Evolutionary conservation across 2,797 vertebrate species (phyloP).

Genomic region (Cuniculus paca): DNA sequence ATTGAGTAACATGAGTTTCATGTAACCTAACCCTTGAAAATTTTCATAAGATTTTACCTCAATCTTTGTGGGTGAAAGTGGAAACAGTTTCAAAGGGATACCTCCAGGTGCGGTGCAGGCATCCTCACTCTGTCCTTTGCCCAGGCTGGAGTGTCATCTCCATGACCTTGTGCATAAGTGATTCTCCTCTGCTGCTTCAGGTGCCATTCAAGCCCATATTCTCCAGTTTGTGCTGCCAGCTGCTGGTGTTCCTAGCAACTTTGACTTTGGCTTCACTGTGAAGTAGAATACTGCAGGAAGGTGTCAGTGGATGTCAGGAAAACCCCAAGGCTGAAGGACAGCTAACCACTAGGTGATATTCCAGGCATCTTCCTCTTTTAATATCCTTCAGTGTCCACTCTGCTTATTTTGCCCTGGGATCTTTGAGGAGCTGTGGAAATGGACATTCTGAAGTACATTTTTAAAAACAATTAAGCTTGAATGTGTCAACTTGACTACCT

Average conservation of each 20-base stretch:
- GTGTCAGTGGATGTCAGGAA: neutral
- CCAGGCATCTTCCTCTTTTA: neutral
- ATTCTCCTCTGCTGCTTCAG: neutral
- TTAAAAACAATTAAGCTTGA: neutral
- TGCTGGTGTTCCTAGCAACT: constrained; percentile 46
- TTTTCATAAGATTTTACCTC: constrained; percentile 75
- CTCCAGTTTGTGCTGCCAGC: neutral
- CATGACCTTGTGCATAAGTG: neutral
- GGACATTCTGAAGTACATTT: neutral
- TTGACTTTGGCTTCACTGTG: neutral
- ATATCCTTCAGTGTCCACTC: neutral
- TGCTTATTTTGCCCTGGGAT: neutral
- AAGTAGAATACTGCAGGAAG: neutral
- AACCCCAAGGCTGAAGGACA: neutral
- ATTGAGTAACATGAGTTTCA: constrained; percentile 82
- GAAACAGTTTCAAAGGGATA: constrained; percentile 75
- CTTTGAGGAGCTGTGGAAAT: neutral
- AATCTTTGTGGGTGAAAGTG: constrained; percentile 68
- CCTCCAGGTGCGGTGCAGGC: constrained; percentile 62
- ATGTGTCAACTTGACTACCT: neutral
- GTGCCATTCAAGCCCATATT: neutral
- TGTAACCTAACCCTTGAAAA: constrained; percentile 83
- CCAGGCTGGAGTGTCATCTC: constrained; percentile 42
- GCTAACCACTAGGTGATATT: neutral
- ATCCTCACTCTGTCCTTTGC: constrained; percentile 32